Conservation (phyloP, 2,113 vertebrate genomes). For the Engraulis encrasicolus region DNA sequence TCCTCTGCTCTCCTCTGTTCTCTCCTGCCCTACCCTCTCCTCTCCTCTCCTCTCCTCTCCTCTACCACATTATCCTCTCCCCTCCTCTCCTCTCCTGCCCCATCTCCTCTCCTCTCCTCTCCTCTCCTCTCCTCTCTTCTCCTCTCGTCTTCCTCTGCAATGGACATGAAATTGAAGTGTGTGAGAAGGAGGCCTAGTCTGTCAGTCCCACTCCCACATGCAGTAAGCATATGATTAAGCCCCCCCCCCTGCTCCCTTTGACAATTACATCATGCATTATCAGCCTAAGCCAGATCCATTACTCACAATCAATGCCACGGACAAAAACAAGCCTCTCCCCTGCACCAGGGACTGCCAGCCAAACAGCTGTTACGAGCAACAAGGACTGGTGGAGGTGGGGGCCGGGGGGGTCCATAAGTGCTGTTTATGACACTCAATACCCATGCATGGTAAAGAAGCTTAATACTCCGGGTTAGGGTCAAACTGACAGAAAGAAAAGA, state of each 20-base stretch:
- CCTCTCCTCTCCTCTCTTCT: neutral
- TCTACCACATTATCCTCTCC: too few species aligned
- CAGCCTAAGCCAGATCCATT: conserved; percentile 84
- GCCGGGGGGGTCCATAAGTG: conserved; percentile 69
- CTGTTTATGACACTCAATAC: conserved; percentile 81
- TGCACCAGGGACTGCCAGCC: conserved; percentile 71
- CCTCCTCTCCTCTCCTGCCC: too few species aligned
- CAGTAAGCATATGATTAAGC: conserved; percentile 86
- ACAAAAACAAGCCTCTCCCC: conserved; percentile 81
- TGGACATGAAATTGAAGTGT: conserved; percentile 58
- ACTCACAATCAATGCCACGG: conserved; percentile 81
- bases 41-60: too few species aligned
- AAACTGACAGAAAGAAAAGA: conserved; percentile 4
- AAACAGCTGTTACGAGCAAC: conserved; percentile 77
- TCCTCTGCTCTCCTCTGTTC: too few species aligned
- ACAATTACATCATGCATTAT: conserved; percentile 92
- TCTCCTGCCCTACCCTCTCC: too few species aligned
- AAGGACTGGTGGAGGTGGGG: too few species aligned
- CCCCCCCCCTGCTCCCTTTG: conserved; percentile 69
- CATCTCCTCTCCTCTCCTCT: too few species aligned
- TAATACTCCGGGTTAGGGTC: conserved; percentile 53
- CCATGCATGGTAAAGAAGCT: conserved; percentile 58
- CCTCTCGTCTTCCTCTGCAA: neutral
- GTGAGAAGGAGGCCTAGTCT: conserved; percentile 68
- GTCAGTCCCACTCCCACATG: too few species aligned